Evolutionary conservation across 1,140 invertebrate species (phyloP), one percentile per base, ranked within the genome.

Genomic region (Apis florea): DNA sequence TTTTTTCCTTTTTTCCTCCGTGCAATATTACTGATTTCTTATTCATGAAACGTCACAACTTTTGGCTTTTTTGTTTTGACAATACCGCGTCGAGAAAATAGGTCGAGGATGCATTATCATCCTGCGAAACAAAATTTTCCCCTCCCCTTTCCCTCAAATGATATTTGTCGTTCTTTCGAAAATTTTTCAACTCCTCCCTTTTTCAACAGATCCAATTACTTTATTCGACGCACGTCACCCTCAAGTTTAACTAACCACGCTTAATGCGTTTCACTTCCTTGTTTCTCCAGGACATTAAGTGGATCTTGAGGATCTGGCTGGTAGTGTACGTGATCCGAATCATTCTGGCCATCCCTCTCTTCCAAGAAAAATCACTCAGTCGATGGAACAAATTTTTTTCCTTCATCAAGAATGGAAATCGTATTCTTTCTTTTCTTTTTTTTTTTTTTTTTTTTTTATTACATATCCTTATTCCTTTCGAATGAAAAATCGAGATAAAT

Each of bases 261-360:
- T 77, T 49, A 67, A 67, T 12, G 61, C 15, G 24, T 19, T n/a
- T 11, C 24, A 24, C 53, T 71, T 71, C 24, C 51, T 53, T 31
- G 4, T 53, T 56, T 11, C n/a, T 10, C 6, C 21, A 8, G 12
- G 49, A 64, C n/a, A n/a, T 58, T 31, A 15, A 56, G 51, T 47
- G 51, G 63, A 66, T 56, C 73, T 47, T n/a, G 47, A 75, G 12
- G 8, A 24, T 31, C 9, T 15, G 10, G n/a, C 4, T 40, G 31
- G 31, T 24, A 47, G 4, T 10, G 11, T 69, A 78, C 75, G 66
- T 78, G 75, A 78, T 24, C 17, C 2, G 66, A 78, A 78, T 78
- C 75, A 17, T 58, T 5, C 13, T 6, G 17, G 19, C 17, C n/a
- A 5, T 15, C 12, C 13, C 53, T 66, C 1, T 19, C 13, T 15